phyloP scores from a whole-genome alignment of 2,797 vertebrate species.

The Zenarchopterus dispar region DNA sequence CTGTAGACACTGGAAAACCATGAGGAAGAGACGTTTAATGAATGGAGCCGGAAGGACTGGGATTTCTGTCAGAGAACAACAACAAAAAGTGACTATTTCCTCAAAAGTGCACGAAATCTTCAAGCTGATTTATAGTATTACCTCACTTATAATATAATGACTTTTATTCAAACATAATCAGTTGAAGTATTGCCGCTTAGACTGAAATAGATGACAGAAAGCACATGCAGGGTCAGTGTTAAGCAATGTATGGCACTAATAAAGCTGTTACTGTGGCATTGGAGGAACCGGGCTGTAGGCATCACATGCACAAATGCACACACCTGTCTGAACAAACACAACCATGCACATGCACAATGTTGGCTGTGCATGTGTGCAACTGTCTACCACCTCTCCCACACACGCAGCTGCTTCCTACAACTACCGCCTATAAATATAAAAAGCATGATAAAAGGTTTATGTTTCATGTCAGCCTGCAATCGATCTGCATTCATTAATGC shows the following conservation, averaged over 20 bases:
- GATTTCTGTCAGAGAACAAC: background rate
- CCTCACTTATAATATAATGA: background rate
- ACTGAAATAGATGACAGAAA: background rate
- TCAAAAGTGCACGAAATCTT: slow-evolving; percentile 2
- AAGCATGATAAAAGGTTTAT: slow-evolving; percentile 59
- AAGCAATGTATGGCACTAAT: slow-evolving; percentile 68
- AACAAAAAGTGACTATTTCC: background rate
- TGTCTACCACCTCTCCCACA: slow-evolving; percentile 1
- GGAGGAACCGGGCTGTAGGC: slow-evolving; percentile 21
- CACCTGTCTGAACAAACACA: slow-evolving; percentile 12
- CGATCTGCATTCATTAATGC: slow-evolving; percentile 71
- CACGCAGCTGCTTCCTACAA: slow-evolving; percentile 47
- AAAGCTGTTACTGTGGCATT: slow-evolving; percentile 49
- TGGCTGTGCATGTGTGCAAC: background rate
- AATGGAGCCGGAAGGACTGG: background rate
- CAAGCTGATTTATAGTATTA: background rate
- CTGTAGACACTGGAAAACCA: background rate
- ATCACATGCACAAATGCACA: background rate
- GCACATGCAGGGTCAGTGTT: slow-evolving; percentile 26
- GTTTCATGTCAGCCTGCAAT: slow-evolving; percentile 55
- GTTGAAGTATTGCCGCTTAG: background rate
- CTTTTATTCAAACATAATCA: background rate
- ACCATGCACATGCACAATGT: background rate
- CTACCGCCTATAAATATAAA: slow-evolving; percentile 66
- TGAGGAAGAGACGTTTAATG: background rate